Conservation (phyloP, 2,888 invertebrate genomes). For the Parascotia fuliginaria region DNA sequence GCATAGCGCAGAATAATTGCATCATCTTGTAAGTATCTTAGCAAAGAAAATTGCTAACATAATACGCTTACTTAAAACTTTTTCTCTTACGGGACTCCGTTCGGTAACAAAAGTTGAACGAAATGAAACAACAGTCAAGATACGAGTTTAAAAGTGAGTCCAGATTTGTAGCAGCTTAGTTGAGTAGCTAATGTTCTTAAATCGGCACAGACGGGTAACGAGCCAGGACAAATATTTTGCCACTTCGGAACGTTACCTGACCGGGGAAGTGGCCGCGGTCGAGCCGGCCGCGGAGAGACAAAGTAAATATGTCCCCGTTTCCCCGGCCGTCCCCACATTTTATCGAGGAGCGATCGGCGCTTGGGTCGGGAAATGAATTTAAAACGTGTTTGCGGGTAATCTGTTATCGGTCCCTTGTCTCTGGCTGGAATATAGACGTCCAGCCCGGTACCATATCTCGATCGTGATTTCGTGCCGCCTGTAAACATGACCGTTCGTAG, state of each 20-base stretch:
- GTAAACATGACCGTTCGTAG: slow-evolving; percentile 49
- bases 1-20: neutral
- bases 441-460: slow-evolving; percentile 68
- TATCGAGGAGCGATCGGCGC: slow-evolving; percentile 84
- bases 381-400: slow-evolving; percentile 86
- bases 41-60: slow-evolving; percentile 16
- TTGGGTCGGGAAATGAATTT: slow-evolving; percentile 86
- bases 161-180: no score
- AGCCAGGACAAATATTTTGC: slow-evolving; percentile 82
- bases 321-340: slow-evolving; percentile 82
- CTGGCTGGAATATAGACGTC: slow-evolving; percentile 82
- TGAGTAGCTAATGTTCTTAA: slow-evolving; percentile 75
- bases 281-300: slow-evolving; percentile 76
- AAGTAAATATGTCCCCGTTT: slow-evolving; percentile 84
- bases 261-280: slow-evolving; percentile 80
- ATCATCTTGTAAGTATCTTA: slow-evolving; percentile 15
- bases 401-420: slow-evolving; percentile 86
- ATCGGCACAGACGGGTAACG: slow-evolving; percentile 78
- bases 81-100: slow-evolving; percentile 22
- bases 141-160: slow-evolving; percentile 51
- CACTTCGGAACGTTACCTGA: slow-evolving; percentile 82
- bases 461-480: slow-evolving; percentile 61
- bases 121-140: slow-evolving; percentile 39
- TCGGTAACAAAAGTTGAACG: slow-evolving; percentile 24
- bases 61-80: slow-evolving; percentile 33